These are phyloP conservation scores for Sphyrna mokarran DNA, from an alignment of 2,113 vertebrate species.

Conservation along the genomic window DNA sequence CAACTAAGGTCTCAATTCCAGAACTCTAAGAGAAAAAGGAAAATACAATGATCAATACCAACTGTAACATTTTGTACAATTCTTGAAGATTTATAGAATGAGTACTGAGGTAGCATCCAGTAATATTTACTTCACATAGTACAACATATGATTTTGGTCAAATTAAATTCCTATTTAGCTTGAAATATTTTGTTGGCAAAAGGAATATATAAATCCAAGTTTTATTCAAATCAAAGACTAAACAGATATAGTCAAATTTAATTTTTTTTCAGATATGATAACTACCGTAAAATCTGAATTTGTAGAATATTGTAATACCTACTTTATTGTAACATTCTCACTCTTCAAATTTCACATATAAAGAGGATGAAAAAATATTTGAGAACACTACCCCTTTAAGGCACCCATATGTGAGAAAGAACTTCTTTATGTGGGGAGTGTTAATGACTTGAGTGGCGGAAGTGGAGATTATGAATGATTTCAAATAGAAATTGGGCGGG, in stretches of 20 bases:
- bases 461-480: no score
- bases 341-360: background rate
- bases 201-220: no score
- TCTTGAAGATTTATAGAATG: background rate
- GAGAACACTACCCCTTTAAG: background rate
- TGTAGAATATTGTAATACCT: background rate
- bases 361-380: background rate
- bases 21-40: constrained; percentile 69
- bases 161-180: background rate
- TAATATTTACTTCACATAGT: background rate
- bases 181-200: background rate
- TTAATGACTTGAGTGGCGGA: no score
- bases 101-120: background rate
- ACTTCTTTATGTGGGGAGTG: no score
- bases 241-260: background rate
- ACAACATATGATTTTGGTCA: background rate
- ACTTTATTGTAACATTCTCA: background rate
- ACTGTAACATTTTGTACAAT: background rate
- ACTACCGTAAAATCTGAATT: background rate
- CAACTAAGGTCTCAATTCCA: constrained; percentile 93
- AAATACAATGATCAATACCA: background rate
- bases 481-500: no score
- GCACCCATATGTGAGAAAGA: background rate
- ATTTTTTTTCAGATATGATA: background rate
- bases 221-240: background rate